These are phyloP conservation scores for Zeugodacus cucurbitae DNA, from an alignment of 1,140 invertebrate species.

Conservation along the genomic window DNA sequence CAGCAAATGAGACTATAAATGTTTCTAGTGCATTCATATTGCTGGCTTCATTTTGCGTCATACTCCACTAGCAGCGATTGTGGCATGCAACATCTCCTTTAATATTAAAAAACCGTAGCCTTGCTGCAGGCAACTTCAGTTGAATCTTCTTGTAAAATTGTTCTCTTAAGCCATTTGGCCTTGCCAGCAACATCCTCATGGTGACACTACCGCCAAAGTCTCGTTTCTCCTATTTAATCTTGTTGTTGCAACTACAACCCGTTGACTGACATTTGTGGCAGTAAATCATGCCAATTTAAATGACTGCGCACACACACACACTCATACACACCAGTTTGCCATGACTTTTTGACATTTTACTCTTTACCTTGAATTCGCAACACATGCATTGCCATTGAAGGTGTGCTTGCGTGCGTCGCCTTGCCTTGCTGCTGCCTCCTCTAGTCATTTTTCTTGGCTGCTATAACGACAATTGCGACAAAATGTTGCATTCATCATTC, in stretches of 20 bases:
- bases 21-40: neutral
- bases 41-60: neutral
- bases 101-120: no score
- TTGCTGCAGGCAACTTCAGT: neutral
- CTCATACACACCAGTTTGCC: neutral
- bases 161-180: neutral
- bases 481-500: conserved; percentile 38
- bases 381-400: neutral
- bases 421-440: neutral
- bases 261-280: conserved; percentile 31
- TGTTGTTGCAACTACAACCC: neutral
- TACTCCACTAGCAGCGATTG: neutral
- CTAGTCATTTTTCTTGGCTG: conserved; percentile 1
- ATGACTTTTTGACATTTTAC: conserved; percentile 17
- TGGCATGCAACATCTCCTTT: neutral
- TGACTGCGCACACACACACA: conserved; percentile 16
- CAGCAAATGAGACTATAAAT: neutral
- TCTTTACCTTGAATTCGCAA: neutral
- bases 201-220: neutral
- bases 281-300: conserved; percentile 39
- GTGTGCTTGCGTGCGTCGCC: neutral
- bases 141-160: neutral
- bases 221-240: neutral
- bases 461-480: conserved; percentile 18
- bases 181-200: neutral